Base-by-base conservation (phyloP, 2,888 invertebrate genomes). In the Apotomis betuletana region DNA sequence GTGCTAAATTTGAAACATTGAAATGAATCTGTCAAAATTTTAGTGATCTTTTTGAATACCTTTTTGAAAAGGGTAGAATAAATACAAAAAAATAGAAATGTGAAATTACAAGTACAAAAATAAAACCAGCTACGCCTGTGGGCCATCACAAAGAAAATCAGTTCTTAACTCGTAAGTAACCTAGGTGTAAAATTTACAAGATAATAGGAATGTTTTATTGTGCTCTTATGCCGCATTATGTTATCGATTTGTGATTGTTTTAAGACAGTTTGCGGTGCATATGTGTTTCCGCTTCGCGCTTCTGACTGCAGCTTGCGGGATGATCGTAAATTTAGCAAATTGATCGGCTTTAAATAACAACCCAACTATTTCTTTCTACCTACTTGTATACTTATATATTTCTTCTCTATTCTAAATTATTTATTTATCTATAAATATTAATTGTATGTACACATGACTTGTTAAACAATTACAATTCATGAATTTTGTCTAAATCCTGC, bases 1-100 rank as follows among this genome's bases (percentile, higher is more conserved):
- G 84, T 83, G 89, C 85, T 85, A 88, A 90, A 89, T 90, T 91
- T 90, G 86, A 90, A 90, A 89, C 84, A 85, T 85, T 82, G 81
- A 82, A 86, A 86, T 85, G 85, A 78, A 83, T 79, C 84, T 85
- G 83, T 88, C 87, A 88, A 90, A 91, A 85, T 89, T 88, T 81
- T 83, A 77, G 85, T 85, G 78, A 80, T 81, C 82, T 82, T 80
- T 76, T 80, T 76, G 72, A 75, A 76, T 74, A 73, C 72, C 77
- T 78, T 73, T 80, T 84, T 77, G 77, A 76, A 83, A 78, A 81
- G 76, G 76, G 76, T 77, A 74, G 73, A 83, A 83, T 80, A 78
- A 76, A 74, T 73, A 74, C 76, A 69, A 75, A 84, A 84, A 82
- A 77, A 75, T 83, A 87, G 89, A 87, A 86, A 91, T 92, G 91